phyloP scores from a whole-genome alignment of 2,113 vertebrate genomes.

The Nibea coibor region DNA sequence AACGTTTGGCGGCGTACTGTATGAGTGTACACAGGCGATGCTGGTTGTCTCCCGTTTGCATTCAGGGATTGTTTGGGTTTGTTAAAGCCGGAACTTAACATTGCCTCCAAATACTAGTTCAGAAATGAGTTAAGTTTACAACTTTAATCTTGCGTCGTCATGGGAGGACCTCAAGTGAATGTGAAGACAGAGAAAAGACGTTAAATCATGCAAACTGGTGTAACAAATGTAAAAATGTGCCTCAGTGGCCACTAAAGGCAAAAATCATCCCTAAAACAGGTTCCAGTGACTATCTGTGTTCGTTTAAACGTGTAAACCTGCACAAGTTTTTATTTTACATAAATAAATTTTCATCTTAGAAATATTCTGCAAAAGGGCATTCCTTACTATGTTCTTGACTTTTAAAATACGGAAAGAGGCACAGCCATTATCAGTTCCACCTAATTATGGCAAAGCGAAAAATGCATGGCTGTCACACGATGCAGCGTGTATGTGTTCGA shows the following conservation, averaged over 20 bases:
- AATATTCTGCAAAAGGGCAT: constrained; percentile 55
- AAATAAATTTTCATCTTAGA: constrained; percentile 35
- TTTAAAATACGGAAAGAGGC: constrained; percentile 7
- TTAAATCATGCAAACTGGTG: constrained; percentile 44
- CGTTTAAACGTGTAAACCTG: background rate
- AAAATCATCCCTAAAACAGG: background rate
- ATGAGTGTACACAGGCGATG: background rate
- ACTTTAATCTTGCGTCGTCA: background rate
- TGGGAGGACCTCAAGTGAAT: background rate
- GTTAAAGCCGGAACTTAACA: background rate
- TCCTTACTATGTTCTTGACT: constrained; percentile 32
- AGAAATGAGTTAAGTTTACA: background rate
- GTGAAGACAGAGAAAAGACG: background rate
- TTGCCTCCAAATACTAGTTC: background rate
- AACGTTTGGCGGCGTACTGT: background rate
- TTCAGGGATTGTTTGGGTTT: background rate
- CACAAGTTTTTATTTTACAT: constrained; percentile 25
- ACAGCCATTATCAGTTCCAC: constrained; percentile 3
- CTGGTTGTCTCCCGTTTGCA: background rate
- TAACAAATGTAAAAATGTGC: constrained; percentile 37
- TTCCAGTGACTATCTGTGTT: background rate
- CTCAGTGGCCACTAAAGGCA: constrained; percentile 1
- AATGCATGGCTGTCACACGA: constrained; percentile 27
- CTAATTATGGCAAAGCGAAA: constrained; percentile 35
- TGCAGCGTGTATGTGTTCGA: constrained; percentile 12